Conservation (phyloP, 2,888 invertebrate genomes). For the Amiota mariae region DNA sequence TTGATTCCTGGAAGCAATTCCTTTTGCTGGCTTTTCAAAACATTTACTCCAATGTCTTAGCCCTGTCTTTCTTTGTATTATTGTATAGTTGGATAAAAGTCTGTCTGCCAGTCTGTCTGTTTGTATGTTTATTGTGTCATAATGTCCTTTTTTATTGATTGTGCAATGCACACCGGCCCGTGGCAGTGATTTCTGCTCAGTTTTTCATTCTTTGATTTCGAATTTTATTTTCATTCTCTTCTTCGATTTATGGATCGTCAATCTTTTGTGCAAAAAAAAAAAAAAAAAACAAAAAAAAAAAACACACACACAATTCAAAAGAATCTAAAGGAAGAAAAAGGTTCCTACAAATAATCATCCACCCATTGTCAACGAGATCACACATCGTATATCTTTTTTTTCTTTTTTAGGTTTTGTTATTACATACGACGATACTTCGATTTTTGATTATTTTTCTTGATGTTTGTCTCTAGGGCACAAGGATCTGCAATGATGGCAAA, state of each 20-base stretch:
- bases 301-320: slow-evolving; percentile 14
- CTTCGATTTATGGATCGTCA: slow-evolving; percentile 59
- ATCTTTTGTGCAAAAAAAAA: slow-evolving; percentile 54
- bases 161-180: slow-evolving; percentile 69
- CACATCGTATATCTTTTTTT: slow-evolving; percentile 67
- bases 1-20: slow-evolving; percentile 69
- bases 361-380: slow-evolving; percentile 70
- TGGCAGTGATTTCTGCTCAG: slow-evolving; percentile 65
- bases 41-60: slow-evolving; percentile 66
- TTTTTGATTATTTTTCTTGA: slow-evolving; percentile 40
- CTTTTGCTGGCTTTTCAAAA: slow-evolving; percentile 71
- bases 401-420: slow-evolving; percentile 51
- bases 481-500: slow-evolving; percentile 50
- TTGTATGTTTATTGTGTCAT: slow-evolving; percentile 55
- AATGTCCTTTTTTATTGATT: slow-evolving; percentile 57
- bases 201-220: slow-evolving; percentile 32
- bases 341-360: slow-evolving; percentile 54
- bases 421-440: slow-evolving; percentile 39
- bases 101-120: slow-evolving; percentile 32
- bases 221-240: slow-evolving; percentile 38
- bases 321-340: slow-evolving; percentile 22
- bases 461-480: slow-evolving; percentile 34
- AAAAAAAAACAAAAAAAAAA: too few species aligned
- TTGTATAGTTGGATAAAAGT: slow-evolving; percentile 34
- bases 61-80: not conserved